Base-by-base conservation (phyloP, 2,797 vertebrate genomes). In the Danionella dracula region DNA sequence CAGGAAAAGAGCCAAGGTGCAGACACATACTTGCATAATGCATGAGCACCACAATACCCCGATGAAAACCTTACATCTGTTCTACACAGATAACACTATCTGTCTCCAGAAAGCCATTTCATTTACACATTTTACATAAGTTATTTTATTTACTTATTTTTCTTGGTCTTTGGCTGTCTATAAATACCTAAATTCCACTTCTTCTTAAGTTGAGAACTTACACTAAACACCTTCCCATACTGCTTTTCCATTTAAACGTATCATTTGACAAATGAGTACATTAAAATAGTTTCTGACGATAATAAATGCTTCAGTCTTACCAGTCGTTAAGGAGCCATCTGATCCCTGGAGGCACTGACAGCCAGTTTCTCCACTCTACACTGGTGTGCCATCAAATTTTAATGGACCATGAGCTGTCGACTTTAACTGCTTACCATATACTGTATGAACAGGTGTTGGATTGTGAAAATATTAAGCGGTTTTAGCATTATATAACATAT, bases 301-400 rank as follows among this genome's bases (percentile, higher is more conserved):
- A n/a, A n/a, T n/a, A n/a, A n/a, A n/a, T n/a, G n/a, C 78, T 78
- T 74, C 79, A 76, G 74, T 79, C 66, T 62, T 55, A 58, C 60
- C 70, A 74, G 65, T 74, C 66, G 20, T 75, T 58, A n/a, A 74
- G 62, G 58, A 77, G 86, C 88, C 83, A 88, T 78, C 82, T 74
- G 88, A 89, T 82, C 76, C 32, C 66, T 60, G 17, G 54, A 77
- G 77, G 81, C 75, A 82, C 71, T 79, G 82, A 70, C 71, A 70
- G 75, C 7, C 8, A 19, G 37, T 49, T 66, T 54, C 16, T 12
- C 50, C 31, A 48, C 59, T 56, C 55, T 68, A 76, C 77, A 57
- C 58, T 6, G 66, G 34, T 54, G 60, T 70, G 70, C 84, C 81
- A 85, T 89, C 65, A 61, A 88, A 82, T 71, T 78, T 85, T 27